Evolutionary conservation across 2,113 vertebrate species (phyloP).

Genomic region (Macquaria australasica): DNA sequence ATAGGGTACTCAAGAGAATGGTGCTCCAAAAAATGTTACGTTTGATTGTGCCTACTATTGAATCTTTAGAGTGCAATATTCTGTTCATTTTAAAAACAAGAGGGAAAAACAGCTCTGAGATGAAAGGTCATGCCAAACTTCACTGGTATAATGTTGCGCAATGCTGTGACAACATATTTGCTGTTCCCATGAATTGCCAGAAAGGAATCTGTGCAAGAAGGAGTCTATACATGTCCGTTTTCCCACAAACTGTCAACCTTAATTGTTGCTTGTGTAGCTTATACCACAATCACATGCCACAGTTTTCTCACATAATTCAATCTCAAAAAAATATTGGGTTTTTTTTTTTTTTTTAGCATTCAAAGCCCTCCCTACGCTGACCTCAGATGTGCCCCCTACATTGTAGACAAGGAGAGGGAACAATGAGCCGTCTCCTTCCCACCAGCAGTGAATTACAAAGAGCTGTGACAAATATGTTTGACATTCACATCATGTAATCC

Average conservation of each 20-base stretch:
- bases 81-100: no score
- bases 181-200: background rate
- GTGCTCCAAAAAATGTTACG: no score
- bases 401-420: background rate
- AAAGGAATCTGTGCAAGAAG: accelerated
- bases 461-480: background rate
- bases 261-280: background rate
- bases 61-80: background rate
- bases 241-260: background rate
- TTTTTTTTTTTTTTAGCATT: background rate
- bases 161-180: accelerated
- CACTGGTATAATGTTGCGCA: background rate
- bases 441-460: background rate
- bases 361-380: background rate
- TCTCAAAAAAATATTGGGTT: no score
- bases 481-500: background rate
- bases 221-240: background rate
- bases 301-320: background rate
- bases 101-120: no score
- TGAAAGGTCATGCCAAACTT: background rate
- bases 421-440: background rate
- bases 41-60: background rate
- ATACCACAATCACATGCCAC: background rate
- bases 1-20: background rate
- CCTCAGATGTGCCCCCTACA: background rate